Percentiles rank a stretch among this genome's conserved stretches.
phyloP scores from a whole-genome alignment of 92 coral and sea anemone genomes.

The Epizoanthus fatuus region DNA sequence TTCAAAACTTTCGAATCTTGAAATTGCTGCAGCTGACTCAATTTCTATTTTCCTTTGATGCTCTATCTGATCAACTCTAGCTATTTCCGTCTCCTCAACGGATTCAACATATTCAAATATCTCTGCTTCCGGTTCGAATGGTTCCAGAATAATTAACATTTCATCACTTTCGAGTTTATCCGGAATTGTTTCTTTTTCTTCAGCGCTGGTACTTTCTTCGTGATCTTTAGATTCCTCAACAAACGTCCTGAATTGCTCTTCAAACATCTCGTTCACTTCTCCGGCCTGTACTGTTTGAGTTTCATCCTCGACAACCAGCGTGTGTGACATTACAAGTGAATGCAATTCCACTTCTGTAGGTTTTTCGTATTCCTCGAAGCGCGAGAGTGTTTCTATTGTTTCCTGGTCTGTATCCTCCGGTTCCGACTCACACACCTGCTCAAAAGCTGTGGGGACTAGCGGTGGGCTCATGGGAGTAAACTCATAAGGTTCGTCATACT shows the following conservation, averaged over 20 bases:
- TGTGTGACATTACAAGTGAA: constrained; percentile 20
- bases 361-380: constrained; percentile 27
- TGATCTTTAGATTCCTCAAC: not conserved
- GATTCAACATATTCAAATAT: constrained; percentile 44
- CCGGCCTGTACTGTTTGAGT: constrained; percentile 23
- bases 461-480: constrained; percentile 40
- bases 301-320: constrained; percentile 28
- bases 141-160: constrained; percentile 16
- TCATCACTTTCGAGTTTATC: constrained; percentile 6
- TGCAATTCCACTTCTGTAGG: constrained; percentile 23
- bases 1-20: not conserved
- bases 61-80: constrained; percentile 1
- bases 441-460: constrained; percentile 33
- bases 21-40: not conserved
- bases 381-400: constrained; percentile 22
- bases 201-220: constrained; percentile 18
- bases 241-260: constrained; percentile 4
- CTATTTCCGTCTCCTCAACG: constrained; percentile 19
- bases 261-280: constrained; percentile 25
- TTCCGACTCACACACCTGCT: constrained; percentile 35
- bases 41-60: not conserved
- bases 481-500: constrained; percentile 36
- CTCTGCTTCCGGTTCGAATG: constrained; percentile 45
- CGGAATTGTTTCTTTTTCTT: constrained; percentile 16
- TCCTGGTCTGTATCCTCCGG: constrained; percentile 37